phyloP scores from a whole-genome alignment of 2,888 invertebrate species.

The Hanleya hanleyi region DNA sequence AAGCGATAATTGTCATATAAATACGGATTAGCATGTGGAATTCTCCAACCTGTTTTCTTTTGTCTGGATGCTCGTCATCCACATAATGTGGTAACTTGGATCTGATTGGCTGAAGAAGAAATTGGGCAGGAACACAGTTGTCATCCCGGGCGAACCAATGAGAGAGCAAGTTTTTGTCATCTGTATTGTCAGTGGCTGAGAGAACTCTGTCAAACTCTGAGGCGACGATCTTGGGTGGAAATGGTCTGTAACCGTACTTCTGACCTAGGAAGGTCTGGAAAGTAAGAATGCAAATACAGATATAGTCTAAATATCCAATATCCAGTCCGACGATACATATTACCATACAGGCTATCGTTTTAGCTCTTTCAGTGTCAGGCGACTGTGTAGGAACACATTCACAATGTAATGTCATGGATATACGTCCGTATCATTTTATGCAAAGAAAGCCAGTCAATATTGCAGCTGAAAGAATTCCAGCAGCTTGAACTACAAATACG shows the following conservation, averaged over 20 bases:
- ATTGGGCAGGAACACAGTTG: not conserved
- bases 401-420: no score
- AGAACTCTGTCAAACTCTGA: conserved; percentile 3
- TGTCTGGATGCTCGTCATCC: not conserved
- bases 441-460: no score
- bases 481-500: no score
- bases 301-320: not conserved
- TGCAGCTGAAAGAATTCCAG: no score
- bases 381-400: no score
- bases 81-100: not conserved
- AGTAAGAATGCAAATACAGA: not conserved
- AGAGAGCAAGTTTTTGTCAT: not conserved
- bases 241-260: conserved; percentile 15
- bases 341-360: not conserved
- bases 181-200: not conserved
- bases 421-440: no score
- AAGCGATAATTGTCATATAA: no score
- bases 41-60: conserved; percentile 1
- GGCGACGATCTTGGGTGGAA: conserved; percentile 9
- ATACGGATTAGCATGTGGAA: not conserved
- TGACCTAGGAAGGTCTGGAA: conserved; percentile 14
- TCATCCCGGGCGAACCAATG: conserved; percentile 8
- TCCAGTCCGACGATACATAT: not conserved
- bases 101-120: conserved; percentile 5
- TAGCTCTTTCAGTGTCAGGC: not conserved